Evolutionary conservation across 2,797 vertebrate genomes (phyloP), one percentile per base, ranked within the genome.

Genomic region (Botia almorhae): DNA sequence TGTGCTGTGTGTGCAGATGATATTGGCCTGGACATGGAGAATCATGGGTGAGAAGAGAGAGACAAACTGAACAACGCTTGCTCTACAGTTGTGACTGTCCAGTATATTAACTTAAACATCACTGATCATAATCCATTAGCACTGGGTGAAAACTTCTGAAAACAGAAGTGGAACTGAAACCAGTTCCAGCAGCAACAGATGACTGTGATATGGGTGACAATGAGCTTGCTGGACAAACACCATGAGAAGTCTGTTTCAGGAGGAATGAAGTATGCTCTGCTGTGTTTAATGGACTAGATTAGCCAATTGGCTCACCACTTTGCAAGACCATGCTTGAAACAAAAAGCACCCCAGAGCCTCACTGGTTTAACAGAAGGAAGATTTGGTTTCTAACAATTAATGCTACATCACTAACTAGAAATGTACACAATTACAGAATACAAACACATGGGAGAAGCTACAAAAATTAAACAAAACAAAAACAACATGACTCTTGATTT

Each of bases 11-110:
- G 69, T 64, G 58, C 64, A 64, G 68, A 72, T 72, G 56, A 86
- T 87, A 88, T 64, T 77, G 69, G 29, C 84, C 68, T 58, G 61
- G 71, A 67, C 1, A 46, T 51, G 17, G 12, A 16, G 50, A 60
- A 36, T 17, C 10, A 16, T 29, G 2, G 19, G 7, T n/a, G 17
- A 33, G 10, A 48, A 16, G 29, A 14, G 29, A 50, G 17, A 64
- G 53, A 2, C 29, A 55, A 51, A 61, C 2, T 43, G 7, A 56
- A 61, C 48, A 1, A 17, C 75, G 80, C 65, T 53, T 68, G 43
- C 65, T 36, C n/a, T n/a, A 55, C 53, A 19, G 6, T 19, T 14
- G 48, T 14, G 48, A 17, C n/a, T 19, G 17, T 55, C 7, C 2
- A 23, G 56, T 60, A 60, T 26, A n/a, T 60, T n/a, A 61, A n/a